Percentiles rank a stretch among this genome's conserved stretches.
These are phyloP conservation scores for Lasiurus cinereus DNA, from an alignment of 2,113 vertebrate genomes.

Conservation along the genomic window DNA sequence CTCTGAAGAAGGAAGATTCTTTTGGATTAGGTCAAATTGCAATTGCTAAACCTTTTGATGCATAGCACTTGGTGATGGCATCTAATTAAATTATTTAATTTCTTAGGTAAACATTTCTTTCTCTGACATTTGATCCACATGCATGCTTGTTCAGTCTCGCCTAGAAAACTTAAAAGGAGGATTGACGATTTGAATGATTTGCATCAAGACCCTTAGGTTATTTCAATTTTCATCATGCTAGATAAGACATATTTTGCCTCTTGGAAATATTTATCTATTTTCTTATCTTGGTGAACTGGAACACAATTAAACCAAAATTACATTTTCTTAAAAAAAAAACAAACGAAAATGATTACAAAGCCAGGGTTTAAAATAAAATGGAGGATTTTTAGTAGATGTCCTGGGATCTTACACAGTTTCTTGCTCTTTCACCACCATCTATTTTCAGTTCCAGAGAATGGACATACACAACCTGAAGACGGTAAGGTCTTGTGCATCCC, in stretches of 20 bases:
- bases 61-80: neutral
- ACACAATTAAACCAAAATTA: constrained; percentile 53
- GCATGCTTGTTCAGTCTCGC: constrained; percentile 16
- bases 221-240: constrained; percentile 36
- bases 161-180: constrained; percentile 15
- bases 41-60: constrained; percentile 29
- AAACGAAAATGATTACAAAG: constrained; percentile 12
- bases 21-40: constrained; percentile 52
- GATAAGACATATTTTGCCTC: constrained; percentile 16
- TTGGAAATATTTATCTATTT: constrained; percentile 51
- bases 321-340: constrained; percentile 40
- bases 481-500: neutral
- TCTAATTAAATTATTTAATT: constrained; percentile 67
- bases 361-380: constrained; percentile 17
- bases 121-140: constrained; percentile 17
- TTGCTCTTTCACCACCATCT: neutral
- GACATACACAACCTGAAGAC: neutral
- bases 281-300: constrained; percentile 32
- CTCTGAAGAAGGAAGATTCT: neutral
- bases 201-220: constrained; percentile 18
- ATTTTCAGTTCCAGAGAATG: neutral
- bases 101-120: constrained; percentile 57
- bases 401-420: neutral
- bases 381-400: neutral
- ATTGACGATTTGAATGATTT: constrained; percentile 31